Percentiles rank a stretch among this genome's conserved stretches.
Evolutionary conservation across 2,888 invertebrate genomes (phyloP).

Genomic region (Matsumyia berberina): DNA sequence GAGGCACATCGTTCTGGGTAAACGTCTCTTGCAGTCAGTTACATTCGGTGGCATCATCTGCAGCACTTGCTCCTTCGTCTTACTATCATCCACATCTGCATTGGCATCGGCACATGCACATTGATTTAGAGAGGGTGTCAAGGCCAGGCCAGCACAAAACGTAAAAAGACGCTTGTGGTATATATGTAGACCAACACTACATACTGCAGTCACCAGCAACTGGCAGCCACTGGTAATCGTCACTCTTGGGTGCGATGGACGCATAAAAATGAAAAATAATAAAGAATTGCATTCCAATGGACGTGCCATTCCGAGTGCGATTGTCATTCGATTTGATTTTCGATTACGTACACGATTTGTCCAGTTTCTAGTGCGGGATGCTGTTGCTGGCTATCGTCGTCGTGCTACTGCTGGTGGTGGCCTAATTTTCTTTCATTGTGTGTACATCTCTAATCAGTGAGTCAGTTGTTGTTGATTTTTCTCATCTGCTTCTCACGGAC

Average conservation of each 20-base stretch:
- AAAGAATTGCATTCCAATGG: slow-evolving; percentile 26
- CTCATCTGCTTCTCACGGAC: slow-evolving; percentile 10
- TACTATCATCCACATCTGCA: slow-evolving; percentile 31
- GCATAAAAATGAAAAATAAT: slow-evolving; percentile 40
- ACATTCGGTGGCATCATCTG: slow-evolving; percentile 12
- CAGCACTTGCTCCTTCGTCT: background rate
- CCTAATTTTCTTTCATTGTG: slow-evolving; percentile 51
- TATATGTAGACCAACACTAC: slow-evolving; percentile 45
- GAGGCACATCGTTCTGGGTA: slow-evolving; percentile 30
- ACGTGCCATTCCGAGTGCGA: slow-evolving; percentile 25
- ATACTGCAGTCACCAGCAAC: slow-evolving; percentile 5
- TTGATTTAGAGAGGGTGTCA: slow-evolving; percentile 61
- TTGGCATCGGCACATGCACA: slow-evolving; percentile 32
- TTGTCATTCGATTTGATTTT: slow-evolving; percentile 62
- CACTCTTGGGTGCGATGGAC: slow-evolving; percentile 17
- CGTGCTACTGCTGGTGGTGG: slow-evolving; percentile 7
- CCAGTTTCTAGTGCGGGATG: background rate
- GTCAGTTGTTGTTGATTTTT: slow-evolving; percentile 52
- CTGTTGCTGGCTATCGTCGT: background rate
- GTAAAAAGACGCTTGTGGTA: slow-evolving; percentile 42
- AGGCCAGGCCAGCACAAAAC: too few species aligned
- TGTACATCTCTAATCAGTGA: slow-evolving; percentile 56
- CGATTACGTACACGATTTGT: slow-evolving; percentile 33
- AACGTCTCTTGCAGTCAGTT: slow-evolving; percentile 22
- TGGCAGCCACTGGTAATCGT: slow-evolving; percentile 3